Conservation (phyloP, 2,888 invertebrate genomes). For the Flabesymbios commensalis region DNA sequence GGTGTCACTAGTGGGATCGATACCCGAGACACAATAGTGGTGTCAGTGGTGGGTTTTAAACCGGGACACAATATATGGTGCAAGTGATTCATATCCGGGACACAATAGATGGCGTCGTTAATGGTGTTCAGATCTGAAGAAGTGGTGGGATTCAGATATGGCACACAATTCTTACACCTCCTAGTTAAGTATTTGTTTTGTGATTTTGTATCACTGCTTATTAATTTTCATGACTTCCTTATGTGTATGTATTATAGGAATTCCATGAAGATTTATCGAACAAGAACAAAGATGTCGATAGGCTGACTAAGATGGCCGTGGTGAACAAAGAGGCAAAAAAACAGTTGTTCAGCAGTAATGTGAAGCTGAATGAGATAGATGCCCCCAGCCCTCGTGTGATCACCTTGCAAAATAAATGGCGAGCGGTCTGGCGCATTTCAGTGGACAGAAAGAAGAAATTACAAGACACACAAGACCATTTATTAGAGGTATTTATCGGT, state of each 20-base stretch:
- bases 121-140: too few relatives aligned
- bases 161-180: too few relatives aligned
- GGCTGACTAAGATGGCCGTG: slow-evolving; percentile 47
- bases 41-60: too few relatives aligned
- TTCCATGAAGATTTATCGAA: slow-evolving; percentile 58
- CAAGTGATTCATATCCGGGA: too few relatives aligned
- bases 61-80: too few relatives aligned
- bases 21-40: too few relatives aligned
- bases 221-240: too few relatives aligned
- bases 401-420: slow-evolving; percentile 57
- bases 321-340: slow-evolving; percentile 7
- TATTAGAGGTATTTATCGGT: slow-evolving; percentile 50
- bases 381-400: slow-evolving; percentile 45
- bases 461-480: slow-evolving; percentile 56
- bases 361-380: slow-evolving; percentile 52
- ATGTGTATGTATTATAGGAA: slow-evolving; percentile 45
- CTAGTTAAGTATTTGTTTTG: too few relatives aligned
- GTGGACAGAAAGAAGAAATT: slow-evolving; percentile 59
- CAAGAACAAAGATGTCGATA: slow-evolving; percentile 56
- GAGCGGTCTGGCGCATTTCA: slow-evolving; percentile 59
- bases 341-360: slow-evolving; percentile 39
- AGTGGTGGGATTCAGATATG: too few relatives aligned
- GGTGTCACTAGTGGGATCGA: too few relatives aligned
- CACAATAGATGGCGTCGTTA: too few relatives aligned
- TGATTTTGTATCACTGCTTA: too few relatives aligned